These are phyloP conservation scores for Corydoras sp. DNA, from an alignment of 2,113 vertebrate species.

Conservation along the genomic window DNA sequence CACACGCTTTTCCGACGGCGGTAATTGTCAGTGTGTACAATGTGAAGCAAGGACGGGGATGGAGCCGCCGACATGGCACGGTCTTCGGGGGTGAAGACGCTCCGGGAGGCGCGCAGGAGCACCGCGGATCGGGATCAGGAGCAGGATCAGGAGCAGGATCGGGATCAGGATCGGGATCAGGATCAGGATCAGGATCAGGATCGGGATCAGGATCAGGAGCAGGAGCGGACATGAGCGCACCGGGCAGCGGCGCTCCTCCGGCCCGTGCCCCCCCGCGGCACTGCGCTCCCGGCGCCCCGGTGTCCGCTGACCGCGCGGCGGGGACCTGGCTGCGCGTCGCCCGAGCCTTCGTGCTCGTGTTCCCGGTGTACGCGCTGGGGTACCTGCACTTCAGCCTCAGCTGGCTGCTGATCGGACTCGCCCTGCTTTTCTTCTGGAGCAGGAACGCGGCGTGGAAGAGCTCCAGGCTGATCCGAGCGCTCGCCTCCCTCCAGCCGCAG, in stretches of 20 bases:
- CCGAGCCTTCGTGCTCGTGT: conserved; percentile 83
- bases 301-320: conserved; percentile 71
- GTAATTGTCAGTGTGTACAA: too few relatives aligned
- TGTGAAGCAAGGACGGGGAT: too few relatives aligned
- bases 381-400: conserved; percentile 93
- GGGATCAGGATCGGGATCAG: too few relatives aligned
- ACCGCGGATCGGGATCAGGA: too few relatives aligned
- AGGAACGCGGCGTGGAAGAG: conserved; percentile 68
- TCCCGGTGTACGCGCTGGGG: conserved; percentile 88
- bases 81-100: too few relatives aligned
- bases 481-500: conserved; percentile 83
- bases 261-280: conserved; percentile 29
- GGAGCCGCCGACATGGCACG: too few relatives aligned
- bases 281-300: conserved; percentile 39
- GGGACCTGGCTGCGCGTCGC: conserved; percentile 78
- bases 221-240: not conserved
- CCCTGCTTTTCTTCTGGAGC: conserved; percentile 80
- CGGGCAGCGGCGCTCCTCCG: not conserved
- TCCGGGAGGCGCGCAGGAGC: not conserved
- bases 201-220: not conserved
- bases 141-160: too few relatives aligned
- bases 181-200: too few relatives aligned
- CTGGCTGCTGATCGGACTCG: conserved; percentile 85
- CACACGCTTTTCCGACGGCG: too few relatives aligned
- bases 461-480: conserved; percentile 69